Base-by-base conservation (phyloP, 2,113 vertebrate genomes). In the Colius striatus region DNA sequence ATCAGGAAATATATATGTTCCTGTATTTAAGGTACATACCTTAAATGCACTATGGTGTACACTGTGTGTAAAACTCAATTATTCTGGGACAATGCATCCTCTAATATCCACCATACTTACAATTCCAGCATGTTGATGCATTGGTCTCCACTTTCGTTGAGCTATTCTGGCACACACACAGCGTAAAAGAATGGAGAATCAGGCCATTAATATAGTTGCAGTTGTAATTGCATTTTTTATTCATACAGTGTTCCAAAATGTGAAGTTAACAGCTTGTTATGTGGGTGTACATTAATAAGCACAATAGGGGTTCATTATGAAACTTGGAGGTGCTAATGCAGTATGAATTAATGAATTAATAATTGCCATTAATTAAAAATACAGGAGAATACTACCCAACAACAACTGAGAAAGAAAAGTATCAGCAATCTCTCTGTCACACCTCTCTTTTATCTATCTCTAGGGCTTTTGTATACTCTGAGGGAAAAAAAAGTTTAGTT, bases 271-370 rank as follows among this genome's bases (percentile, higher is more conserved):
- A 96, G 87, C 63, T 92, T 94, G 38, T 85, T 95, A 87, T 95
- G 82, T 91, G 84, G 89, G 78, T 90, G 78, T 94, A 87, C 82
- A 74, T 87, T 95, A 95, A 91, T 79, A 94, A 92, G 51, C 89
- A 92, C 87, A 85, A 94, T 91, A 34, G 93, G 93, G 71, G 84
- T 89, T 95, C 89, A 71, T 94, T 87, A 91, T 51, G 76, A 58
- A 82, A n/a, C 41, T 95, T 91, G 0, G 2, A 87, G 71, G 63
- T 80, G 66, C 26, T 91, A 91, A 89, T 87, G 47, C 32, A 80
- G 26, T 75, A 87, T 62, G 74, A 96, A 94, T 92, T 94, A 62
- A 95, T 95, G 67, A 96, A 94, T 87, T 96, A 89, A 83, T 90
- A 96, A 95, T 87, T 90, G 26, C 6, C 62, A 89, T 89, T 83